These are phyloP conservation scores for Hydractinia echinata DNA, from an alignment of 30 jellyfish, hydroid and myxozoan genomes.

Conservation along the genomic window DNA sequence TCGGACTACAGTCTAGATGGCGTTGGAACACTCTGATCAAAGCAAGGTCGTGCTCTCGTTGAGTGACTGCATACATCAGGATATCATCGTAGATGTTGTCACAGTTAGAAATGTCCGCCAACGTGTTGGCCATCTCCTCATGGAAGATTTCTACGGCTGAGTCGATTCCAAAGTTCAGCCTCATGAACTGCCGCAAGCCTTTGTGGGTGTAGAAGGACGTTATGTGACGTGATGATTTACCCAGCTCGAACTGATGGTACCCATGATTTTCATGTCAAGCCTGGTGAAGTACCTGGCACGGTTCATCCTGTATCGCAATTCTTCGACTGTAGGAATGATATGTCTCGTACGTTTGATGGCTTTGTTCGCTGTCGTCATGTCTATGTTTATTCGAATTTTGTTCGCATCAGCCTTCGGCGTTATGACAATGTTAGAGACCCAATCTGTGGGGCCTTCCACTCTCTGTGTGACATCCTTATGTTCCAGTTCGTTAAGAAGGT, in stretches of 20 bases:
- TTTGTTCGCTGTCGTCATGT: slow-evolving; percentile 52
- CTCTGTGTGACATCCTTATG: neutral
- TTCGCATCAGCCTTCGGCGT: slow-evolving; percentile 39
- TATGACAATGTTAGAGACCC: slow-evolving; percentile 39
- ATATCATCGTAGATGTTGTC: slow-evolving; percentile 46
- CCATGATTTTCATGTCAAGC: slow-evolving; percentile 47
- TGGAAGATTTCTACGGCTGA: slow-evolving; percentile 53
- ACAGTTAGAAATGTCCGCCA: slow-evolving; percentile 16
- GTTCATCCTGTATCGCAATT: slow-evolving; percentile 29
- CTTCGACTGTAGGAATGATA: slow-evolving; percentile 45
- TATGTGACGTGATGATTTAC: slow-evolving; percentile 36
- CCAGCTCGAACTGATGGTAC: slow-evolving; percentile 50
- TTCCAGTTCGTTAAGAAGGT: neutral
- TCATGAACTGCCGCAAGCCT: slow-evolving; percentile 46
- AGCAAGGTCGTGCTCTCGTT: slow-evolving; percentile 39
- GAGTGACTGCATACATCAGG: slow-evolving; percentile 28
- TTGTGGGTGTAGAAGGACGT: slow-evolving; percentile 47
- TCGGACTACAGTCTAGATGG: slow-evolving; percentile 7
- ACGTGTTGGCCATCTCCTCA: slow-evolving; percentile 30
- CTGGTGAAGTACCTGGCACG: slow-evolving; percentile 46
- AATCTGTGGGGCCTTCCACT: slow-evolving; percentile 51
- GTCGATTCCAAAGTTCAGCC: slow-evolving; percentile 52
- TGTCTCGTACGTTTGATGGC: slow-evolving; percentile 46
- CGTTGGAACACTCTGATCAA: slow-evolving; percentile 26
- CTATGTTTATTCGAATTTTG: slow-evolving; percentile 39